Evolutionary conservation across 2,797 vertebrate species (phyloP), one percentile per base, ranked within the genome.

Genomic region (Pampus argenteus): DNA sequence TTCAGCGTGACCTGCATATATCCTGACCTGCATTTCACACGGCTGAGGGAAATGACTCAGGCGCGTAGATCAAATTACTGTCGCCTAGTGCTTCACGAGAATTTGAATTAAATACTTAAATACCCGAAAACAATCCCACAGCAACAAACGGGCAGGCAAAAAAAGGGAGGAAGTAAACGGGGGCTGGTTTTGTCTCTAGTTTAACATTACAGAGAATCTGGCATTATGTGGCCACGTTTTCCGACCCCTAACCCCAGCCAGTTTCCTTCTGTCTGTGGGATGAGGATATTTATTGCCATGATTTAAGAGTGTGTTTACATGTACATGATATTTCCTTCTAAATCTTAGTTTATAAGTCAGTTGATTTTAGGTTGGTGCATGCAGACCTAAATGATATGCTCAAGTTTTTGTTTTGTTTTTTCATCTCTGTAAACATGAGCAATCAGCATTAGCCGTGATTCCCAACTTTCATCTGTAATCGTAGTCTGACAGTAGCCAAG

Each of bases 1-100:
- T 82, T 40, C 57, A 9, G 20, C 61, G 64, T 77, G 74, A 74
- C 69, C 76, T 72, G 78, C 47, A 20, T 56, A 31, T 68, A 47
- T 61, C 42, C 58, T 63, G 70, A 82, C 74, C 81, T 61, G 48
- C 14, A 25, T 66, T 69, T 78, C 42, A 66, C 79, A 74, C 61
- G 22, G 45, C 45, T n/a, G 60, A 22, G 45, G 81, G 80, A 88
- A 73, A 71, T 75, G 67, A 81, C 52, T 63, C 61, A 28, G 59
- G 38, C 44, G 47, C 7, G 38, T 34, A 22, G 9, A 50, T 28
- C 34, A 48, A 11, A 54, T 34, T 26, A n/a, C 57, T 11, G 38
- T 51, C 2, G 40, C 42, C 76, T 65, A 54, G 40, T 65, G 20
- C 55, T 83, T 74, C 0, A 25, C 40, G 36, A 58, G 18, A 48